Percentiles rank a stretch among this genome's conserved stretches.
These are phyloP conservation scores for Caenorhabditis remanei DNA, from an alignment of 1,140 invertebrate species.

Conservation along the genomic window DNA sequence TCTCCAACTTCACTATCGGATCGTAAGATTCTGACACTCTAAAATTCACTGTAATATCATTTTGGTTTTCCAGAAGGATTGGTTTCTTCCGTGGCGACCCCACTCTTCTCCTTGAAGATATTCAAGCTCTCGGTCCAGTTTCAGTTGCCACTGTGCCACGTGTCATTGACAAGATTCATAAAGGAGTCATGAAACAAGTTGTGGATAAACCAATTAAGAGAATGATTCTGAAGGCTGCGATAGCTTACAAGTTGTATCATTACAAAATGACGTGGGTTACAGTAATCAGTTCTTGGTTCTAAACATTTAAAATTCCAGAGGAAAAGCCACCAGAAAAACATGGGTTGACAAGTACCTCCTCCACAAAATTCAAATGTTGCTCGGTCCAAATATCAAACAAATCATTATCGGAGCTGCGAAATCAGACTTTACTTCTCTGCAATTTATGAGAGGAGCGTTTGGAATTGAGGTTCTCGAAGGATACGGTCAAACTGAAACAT, in stretches of 20 bases:
- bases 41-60: slow-evolving; percentile 85
- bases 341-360: slow-evolving; percentile 56
- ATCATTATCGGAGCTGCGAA: slow-evolving; percentile 94
- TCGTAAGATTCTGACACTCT: slow-evolving; percentile 33
- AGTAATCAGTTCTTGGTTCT: too few species aligned
- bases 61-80: slow-evolving; percentile 85
- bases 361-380: slow-evolving; percentile 70
- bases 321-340: slow-evolving; percentile 52
- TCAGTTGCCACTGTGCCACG: slow-evolving; percentile 92
- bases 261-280: slow-evolving; percentile 41
- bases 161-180: slow-evolving; percentile 90
- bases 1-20: slow-evolving; percentile 25
- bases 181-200: slow-evolving; percentile 80
- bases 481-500: slow-evolving; percentile 97
- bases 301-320: not conserved
- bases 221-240: slow-evolving; percentile 44
- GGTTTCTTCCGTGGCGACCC: slow-evolving; percentile 94
- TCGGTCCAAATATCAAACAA: slow-evolving; percentile 89
- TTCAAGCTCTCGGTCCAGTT: slow-evolving; percentile 89
- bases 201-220: slow-evolving; percentile 64
- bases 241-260: slow-evolving; percentile 47
- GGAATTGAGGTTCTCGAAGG: slow-evolving; percentile 85
- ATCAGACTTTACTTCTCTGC: slow-evolving; percentile 89
- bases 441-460: slow-evolving; percentile 90
- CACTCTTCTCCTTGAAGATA: slow-evolving; percentile 87